These are phyloP conservation scores for Ditylenchus weischeri DNA, from an alignment of 2,888 invertebrate genomes.

Conservation along the genomic window DNA sequence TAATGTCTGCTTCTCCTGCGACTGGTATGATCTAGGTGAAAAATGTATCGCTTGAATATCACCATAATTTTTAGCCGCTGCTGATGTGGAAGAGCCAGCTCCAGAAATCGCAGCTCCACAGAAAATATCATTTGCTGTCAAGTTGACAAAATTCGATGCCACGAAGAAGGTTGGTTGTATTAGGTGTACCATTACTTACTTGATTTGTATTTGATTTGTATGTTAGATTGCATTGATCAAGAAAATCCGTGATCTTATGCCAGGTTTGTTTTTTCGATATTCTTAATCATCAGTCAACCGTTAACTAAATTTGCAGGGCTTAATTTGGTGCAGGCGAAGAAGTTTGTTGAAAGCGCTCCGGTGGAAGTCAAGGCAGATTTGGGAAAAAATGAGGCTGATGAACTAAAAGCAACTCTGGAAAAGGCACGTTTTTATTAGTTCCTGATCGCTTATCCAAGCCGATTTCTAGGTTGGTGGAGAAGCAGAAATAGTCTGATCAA, in stretches of 20 bases:
- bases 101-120: constrained; percentile 14
- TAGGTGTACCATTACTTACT: too few relatives aligned
- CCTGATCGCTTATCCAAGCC: too few relatives aligned
- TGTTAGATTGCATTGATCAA: constrained; percentile 81
- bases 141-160: constrained; percentile 83
- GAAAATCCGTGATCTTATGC: constrained; percentile 82
- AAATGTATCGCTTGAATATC: constrained; percentile 7
- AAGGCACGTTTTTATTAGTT: constrained; percentile 57
- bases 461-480: constrained; percentile 68
- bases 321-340: constrained; percentile 80
- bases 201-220: too few relatives aligned
- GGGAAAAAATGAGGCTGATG: constrained; percentile 90
- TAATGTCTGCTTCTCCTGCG: constrained; percentile 36
- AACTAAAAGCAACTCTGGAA: constrained; percentile 77
- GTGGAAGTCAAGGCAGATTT: constrained; percentile 83
- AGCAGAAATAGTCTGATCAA: constrained; percentile 48
- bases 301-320: constrained; percentile 63
- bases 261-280: constrained; percentile 65
- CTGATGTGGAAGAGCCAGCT: constrained; percentile 28
- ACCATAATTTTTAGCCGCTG: constrained; percentile 15
- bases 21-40: neutral
- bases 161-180: constrained; percentile 72
- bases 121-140: constrained; percentile 61
- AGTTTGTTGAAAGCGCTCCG: constrained; percentile 89
- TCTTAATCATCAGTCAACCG: too few relatives aligned